Conservation (phyloP, 2,888 invertebrate genomes). For the Folsomia candida region DNA sequence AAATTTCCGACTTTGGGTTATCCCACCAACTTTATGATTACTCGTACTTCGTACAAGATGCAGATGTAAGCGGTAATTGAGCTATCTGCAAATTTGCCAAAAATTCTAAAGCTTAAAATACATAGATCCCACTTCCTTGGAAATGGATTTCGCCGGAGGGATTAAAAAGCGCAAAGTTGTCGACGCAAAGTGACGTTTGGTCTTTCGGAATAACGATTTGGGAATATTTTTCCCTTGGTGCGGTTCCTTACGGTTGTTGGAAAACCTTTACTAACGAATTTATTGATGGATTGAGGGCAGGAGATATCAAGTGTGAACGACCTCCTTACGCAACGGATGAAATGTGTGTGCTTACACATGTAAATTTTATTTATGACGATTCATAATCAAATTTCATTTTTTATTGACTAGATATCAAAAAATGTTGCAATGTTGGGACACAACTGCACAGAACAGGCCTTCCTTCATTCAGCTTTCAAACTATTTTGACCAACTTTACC, state of each 20-base stretch:
- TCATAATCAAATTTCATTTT: neutral
- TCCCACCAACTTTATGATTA: slow-evolving; percentile 36
- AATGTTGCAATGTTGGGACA: slow-evolving; percentile 34
- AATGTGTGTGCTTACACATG: neutral
- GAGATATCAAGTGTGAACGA: neutral
- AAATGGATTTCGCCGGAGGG: slow-evolving; percentile 33
- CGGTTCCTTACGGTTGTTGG: slow-evolving; percentile 35
- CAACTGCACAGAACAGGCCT: slow-evolving; percentile 13
- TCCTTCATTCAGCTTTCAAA: too few species aligned
- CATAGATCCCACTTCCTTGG: slow-evolving; percentile 31
- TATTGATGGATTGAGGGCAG: slow-evolving; percentile 15
- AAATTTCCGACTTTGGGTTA: slow-evolving; percentile 38
- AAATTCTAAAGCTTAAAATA: neutral
- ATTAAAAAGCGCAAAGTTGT: slow-evolving; percentile 24
- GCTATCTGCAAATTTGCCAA: too few species aligned
- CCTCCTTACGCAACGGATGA: neutral
- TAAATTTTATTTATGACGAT: neutral
- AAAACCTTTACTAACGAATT: slow-evolving; percentile 27
- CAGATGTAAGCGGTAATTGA: slow-evolving; percentile 9
- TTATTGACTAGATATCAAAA: slow-evolving; percentile 22
- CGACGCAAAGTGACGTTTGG: slow-evolving; percentile 25
- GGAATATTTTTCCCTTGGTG: slow-evolving; percentile 34
- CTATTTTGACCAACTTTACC: too few species aligned
- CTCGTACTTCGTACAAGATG: slow-evolving; percentile 25
- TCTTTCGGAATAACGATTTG: slow-evolving; percentile 22